Evolutionary conservation across 2,113 vertebrate species (phyloP).

Genomic region (Callithrix jacchus): DNA sequence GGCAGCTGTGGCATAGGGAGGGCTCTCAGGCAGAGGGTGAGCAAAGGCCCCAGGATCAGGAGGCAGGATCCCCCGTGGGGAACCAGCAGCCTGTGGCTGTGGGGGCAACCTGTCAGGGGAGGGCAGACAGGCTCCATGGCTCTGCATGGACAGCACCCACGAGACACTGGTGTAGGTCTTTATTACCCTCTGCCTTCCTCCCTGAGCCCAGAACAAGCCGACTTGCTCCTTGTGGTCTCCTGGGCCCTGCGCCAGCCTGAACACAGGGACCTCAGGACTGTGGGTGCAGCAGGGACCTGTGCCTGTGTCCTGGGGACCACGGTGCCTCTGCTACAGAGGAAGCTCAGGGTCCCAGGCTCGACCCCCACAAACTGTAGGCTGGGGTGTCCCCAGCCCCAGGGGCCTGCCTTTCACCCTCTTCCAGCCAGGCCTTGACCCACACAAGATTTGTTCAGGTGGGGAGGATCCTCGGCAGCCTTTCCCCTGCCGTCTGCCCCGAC

Average conservation of each 20-base stretch:
- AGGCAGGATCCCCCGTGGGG: no score
- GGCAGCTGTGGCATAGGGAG: neutral
- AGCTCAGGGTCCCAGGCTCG: neutral
- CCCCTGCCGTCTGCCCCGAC: no score
- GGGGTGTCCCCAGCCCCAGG: neutral
- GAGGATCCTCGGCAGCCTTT: neutral
- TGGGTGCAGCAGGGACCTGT: rapidly evolving
- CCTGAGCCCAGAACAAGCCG: neutral
- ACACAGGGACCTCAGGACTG: rapidly evolving
- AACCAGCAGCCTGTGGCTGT: neutral
- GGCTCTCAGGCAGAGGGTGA: neutral
- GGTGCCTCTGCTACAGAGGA: no score
- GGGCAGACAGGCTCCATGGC: neutral
- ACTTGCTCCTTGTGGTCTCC: neutral
- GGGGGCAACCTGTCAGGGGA: neutral
- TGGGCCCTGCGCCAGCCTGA: neutral
- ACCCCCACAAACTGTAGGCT: neutral
- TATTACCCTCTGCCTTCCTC: neutral
- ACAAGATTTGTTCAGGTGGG: no score
- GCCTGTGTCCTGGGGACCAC: rapidly evolving
- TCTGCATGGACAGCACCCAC: neutral
- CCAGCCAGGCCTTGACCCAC: no score
- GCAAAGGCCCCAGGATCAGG: neutral
- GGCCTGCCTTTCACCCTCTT: neutral
- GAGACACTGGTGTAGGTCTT: neutral